A percentile compares a stretch with the other conserved stretches of the same genome.
These are phyloP conservation scores for Drosophila nr. perissopoda DNA, from an alignment of 2,888 invertebrate genomes.

Conservation along the genomic window DNA sequence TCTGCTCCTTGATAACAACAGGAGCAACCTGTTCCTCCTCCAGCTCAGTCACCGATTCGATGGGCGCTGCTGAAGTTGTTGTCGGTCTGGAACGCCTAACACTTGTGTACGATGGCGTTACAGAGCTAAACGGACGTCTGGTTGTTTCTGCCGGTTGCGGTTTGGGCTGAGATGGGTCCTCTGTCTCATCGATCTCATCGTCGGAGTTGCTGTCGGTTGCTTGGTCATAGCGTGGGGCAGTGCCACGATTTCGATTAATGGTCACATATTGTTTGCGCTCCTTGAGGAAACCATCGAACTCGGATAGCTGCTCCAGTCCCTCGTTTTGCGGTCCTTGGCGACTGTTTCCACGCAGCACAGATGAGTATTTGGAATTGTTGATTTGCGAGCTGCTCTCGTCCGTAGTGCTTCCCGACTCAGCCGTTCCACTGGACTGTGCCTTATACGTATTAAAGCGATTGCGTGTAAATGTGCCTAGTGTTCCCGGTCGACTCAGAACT, in stretches of 20 bases:
- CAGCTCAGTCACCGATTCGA: conserved; percentile 16
- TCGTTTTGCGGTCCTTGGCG: conserved; percentile 87
- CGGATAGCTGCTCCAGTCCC: conserved; percentile 85
- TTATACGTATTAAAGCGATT: conserved; percentile 74
- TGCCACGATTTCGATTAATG: conserved; percentile 87
- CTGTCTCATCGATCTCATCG: conserved; percentile 23
- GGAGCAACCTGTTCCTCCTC: conserved; percentile 6
- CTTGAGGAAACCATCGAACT: conserved; percentile 84
- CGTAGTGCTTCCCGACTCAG: conserved; percentile 1
- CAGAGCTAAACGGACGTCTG: conserved; percentile 62
- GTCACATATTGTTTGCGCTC: conserved; percentile 89
- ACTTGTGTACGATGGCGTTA: conserved; percentile 89
- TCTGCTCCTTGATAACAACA: conserved; percentile 27
- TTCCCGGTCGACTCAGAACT: conserved; percentile 87
- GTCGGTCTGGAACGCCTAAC: conserved; percentile 89
- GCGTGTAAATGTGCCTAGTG: conserved; percentile 77
- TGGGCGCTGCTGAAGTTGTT: conserved; percentile 48
- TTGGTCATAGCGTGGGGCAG: conserved; percentile 65
- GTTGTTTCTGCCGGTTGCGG: conserved; percentile 45
- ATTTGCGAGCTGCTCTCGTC: conserved; percentile 28
- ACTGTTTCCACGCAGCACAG: conserved; percentile 87
- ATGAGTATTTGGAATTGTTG: conserved; percentile 86
- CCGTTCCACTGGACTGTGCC: conserved; percentile 15
- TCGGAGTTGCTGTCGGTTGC: conserved; percentile 26
- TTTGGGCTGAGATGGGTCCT: conserved; percentile 27